Evolutionary conservation across 2,888 invertebrate species (phyloP).

Genomic region (Capitulum mitella): DNA sequence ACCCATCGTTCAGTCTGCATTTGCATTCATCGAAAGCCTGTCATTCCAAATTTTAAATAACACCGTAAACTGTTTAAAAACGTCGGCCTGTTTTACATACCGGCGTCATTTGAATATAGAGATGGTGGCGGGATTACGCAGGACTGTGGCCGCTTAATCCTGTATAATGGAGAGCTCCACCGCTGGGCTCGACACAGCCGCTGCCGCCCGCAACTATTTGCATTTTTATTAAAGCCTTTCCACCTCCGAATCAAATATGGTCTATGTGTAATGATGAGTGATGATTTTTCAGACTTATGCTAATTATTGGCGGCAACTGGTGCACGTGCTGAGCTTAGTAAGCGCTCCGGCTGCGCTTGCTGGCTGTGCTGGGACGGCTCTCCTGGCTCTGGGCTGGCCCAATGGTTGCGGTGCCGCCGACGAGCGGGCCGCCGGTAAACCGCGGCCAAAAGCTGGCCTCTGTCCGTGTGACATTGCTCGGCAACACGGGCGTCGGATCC

Average conservation of each 20-base stretch:
- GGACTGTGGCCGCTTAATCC: background rate
- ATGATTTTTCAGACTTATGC: conserved; percentile 13
- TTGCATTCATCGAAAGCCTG: conserved; percentile 26
- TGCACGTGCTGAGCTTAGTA: background rate
- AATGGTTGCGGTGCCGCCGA: too few species aligned
- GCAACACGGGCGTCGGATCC: too few species aligned
- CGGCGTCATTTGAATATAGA: conserved; percentile 25
- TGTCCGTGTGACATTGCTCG: too few species aligned
- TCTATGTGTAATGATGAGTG: conserved; percentile 18
- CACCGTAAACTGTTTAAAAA: conserved; percentile 24
- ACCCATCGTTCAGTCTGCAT: conserved; percentile 16
- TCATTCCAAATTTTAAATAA: conserved; percentile 24
- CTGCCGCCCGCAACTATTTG: background rate
- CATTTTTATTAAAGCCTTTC: conserved; percentile 21
- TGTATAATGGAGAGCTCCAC: conserved; percentile 7
- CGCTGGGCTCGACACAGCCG: background rate
- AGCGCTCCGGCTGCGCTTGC: background rate
- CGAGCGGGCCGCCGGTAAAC: too few species aligned
- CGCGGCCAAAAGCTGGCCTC: too few species aligned
- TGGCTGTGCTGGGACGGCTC: too few species aligned
- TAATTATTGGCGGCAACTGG: background rate
- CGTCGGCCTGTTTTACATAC: conserved; percentile 21
- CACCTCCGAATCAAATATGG: conserved; percentile 21
- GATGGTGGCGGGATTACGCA: background rate
- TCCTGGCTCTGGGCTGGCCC: too few species aligned